phyloP scores from a whole-genome alignment of 2,888 invertebrate genomes.

The Cyclophora punctaria region DNA sequence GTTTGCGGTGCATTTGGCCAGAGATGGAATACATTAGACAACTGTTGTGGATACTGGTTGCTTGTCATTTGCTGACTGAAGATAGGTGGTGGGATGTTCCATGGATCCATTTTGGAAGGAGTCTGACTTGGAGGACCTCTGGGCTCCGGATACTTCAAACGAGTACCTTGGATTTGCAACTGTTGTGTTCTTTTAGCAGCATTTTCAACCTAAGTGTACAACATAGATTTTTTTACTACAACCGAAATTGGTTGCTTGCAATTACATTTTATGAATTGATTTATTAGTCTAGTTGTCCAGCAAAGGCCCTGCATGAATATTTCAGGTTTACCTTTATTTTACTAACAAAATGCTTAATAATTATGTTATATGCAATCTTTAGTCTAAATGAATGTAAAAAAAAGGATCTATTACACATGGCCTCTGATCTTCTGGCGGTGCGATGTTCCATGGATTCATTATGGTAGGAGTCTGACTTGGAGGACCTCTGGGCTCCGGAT shows the following conservation, averaged over 20 bases:
- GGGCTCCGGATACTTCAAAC: constrained; percentile 41
- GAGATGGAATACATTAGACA: too few relatives aligned
- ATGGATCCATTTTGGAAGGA: constrained; percentile 7
- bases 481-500: constrained; percentile 41
- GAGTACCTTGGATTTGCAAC: constrained; percentile 16
- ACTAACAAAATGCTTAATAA: too few relatives aligned
- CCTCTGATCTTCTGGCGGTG: neutral
- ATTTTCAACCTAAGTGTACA: constrained; percentile 39
- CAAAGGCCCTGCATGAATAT: too few relatives aligned
- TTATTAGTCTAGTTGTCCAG: too few relatives aligned
- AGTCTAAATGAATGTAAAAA: too few relatives aligned
- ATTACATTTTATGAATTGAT: too few relatives aligned
- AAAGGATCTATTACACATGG: too few relatives aligned
- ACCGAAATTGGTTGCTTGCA: too few relatives aligned
- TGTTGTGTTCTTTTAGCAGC: constrained; percentile 27
- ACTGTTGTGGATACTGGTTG: constrained; percentile 19
- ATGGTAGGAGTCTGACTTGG: constrained; percentile 20
- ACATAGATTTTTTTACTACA: neutral
- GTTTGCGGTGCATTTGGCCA: too few relatives aligned
- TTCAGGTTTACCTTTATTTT: too few relatives aligned
- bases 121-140: constrained; percentile 28
- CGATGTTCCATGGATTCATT: constrained; percentile 8
- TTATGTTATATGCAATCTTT: too few relatives aligned
- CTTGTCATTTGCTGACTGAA: constrained; percentile 30
- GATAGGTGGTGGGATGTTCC: constrained; percentile 8